These are phyloP conservation scores for Hemistola chrysoprasaria DNA, from an alignment of 2,888 invertebrate genomes.

Conservation along the genomic window DNA sequence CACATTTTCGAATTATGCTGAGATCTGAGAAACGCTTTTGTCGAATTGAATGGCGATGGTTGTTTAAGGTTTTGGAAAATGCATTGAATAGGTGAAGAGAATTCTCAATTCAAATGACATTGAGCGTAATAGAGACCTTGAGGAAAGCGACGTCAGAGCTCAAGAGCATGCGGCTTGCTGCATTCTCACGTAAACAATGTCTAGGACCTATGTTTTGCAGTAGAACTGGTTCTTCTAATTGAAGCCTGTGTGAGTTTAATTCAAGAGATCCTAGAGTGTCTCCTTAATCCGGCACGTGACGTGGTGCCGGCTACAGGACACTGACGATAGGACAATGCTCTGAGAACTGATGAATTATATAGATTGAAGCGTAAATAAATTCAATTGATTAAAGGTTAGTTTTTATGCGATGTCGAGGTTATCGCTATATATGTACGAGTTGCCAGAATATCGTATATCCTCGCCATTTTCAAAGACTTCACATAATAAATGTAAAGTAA, in stretches of 20 bases:
- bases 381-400: no score
- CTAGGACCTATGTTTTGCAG: constrained; percentile 35
- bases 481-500: no score
- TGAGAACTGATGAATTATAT: no score
- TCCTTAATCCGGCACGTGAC: constrained; percentile 51
- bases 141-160: constrained; percentile 39
- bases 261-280: constrained; percentile 60
- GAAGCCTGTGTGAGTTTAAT: constrained; percentile 40
- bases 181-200: constrained; percentile 65
- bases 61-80: constrained; percentile 1
- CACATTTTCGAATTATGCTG: constrained; percentile 29
- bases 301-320: constrained; percentile 29
- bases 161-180: constrained; percentile 37
- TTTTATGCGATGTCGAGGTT: no score
- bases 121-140: constrained; percentile 59
- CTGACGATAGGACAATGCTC: not conserved
- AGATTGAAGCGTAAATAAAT: no score
- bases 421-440: no score
- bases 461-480: no score
- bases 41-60: constrained; percentile 7
- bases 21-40: constrained; percentile 12
- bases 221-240: constrained; percentile 51
- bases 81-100: constrained; percentile 11
- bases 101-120: constrained; percentile 36
- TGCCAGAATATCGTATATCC: no score